Conservation (phyloP, 2,797 vertebrate genomes). For the Margarornis squamiger region DNA sequence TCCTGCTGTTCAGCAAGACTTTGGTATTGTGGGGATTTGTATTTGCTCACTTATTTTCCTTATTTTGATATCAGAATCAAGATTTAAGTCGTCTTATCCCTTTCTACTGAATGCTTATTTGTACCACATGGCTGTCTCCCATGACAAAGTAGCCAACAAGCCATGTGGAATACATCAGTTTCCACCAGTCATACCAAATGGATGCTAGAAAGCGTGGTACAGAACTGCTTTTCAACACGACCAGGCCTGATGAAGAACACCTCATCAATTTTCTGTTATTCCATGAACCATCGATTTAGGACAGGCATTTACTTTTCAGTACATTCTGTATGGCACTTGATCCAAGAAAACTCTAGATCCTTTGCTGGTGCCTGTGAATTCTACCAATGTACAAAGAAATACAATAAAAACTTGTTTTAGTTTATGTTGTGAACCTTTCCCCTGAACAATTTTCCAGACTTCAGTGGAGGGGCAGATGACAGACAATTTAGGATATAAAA, state of each 20-base stretch:
- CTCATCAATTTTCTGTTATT: background rate
- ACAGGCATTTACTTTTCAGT: background rate
- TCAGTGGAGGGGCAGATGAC: background rate
- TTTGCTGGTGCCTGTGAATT: background rate
- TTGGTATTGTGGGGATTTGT: background rate
- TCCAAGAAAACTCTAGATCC: background rate
- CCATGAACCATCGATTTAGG: background rate
- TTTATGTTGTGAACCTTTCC: background rate
- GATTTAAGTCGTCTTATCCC: background rate
- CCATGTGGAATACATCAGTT: background rate
- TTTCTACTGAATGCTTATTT: background rate
- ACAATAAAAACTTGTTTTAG: background rate
- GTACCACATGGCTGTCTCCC: background rate
- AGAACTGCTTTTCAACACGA: background rate
- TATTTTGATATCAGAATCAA: slow-evolving; percentile 19
- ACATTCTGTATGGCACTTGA: background rate
- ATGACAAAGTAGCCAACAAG: background rate
- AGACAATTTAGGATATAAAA: background rate
- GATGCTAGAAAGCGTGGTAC: background rate
- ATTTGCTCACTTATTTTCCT: background rate
- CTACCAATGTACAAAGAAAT: background rate
- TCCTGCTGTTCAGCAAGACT: background rate
- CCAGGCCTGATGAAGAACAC: background rate
- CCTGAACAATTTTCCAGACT: background rate
- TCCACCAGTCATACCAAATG: background rate